Evolutionary conservation across 2,797 vertebrate species (phyloP).

Genomic region (Rhabdomys pumilio): DNA sequence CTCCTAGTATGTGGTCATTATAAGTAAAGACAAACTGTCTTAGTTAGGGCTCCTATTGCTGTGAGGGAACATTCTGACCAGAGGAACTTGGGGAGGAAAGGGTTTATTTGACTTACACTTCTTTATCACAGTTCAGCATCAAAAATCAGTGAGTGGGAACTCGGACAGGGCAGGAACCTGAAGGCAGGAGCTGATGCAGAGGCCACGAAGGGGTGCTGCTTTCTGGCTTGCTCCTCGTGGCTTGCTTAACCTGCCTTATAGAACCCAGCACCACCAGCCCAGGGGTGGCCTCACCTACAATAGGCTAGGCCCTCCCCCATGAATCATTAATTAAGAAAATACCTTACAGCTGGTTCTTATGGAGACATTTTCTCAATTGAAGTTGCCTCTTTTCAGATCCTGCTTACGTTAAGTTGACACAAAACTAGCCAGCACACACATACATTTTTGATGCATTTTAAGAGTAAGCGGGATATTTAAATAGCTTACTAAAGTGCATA

Average conservation of each 20-base stretch:
- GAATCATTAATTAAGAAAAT: background rate
- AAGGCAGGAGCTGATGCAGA: background rate
- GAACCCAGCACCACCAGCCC: background rate
- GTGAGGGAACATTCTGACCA: background rate
- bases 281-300: no score
- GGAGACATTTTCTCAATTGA: background rate
- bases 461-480: constrained; percentile 9
- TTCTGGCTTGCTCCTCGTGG: background rate
- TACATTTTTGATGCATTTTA: constrained; percentile 30
- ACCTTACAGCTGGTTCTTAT: background rate
- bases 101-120: background rate
- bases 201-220: background rate
- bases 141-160: background rate
- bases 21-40: constrained; percentile 7
- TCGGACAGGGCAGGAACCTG: background rate
- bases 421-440: background rate
- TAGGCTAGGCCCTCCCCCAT: background rate
- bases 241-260: background rate
- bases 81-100: background rate
- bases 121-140: background rate
- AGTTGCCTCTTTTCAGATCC: background rate
- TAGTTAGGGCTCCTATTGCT: background rate
- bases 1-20: background rate
- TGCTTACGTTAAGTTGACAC: background rate
- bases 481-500: background rate